Conservation (phyloP, 1,140 invertebrate species). For the Pseudomyrmex sp. region DNA sequence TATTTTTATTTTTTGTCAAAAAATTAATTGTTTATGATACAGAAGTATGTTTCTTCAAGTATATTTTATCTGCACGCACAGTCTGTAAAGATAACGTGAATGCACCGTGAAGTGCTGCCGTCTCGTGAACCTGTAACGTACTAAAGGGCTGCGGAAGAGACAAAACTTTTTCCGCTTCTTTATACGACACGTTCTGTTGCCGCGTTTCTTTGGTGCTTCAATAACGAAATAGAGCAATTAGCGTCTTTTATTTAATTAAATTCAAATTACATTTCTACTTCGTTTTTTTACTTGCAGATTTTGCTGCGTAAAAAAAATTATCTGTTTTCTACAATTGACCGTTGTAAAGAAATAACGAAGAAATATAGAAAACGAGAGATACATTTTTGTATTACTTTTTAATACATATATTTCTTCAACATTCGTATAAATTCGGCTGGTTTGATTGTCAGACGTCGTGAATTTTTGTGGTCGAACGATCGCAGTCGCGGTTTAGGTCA, state of each 20-base stretch:
- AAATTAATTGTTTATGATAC: background rate
- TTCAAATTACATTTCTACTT: slow-evolving; percentile 14
- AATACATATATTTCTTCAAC: background rate
- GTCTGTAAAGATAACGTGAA: background rate
- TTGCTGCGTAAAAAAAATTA: background rate
- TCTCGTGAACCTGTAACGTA: slow-evolving; percentile 59
- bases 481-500: slow-evolving; percentile 43
- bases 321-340: no score
- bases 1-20: background rate
- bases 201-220: slow-evolving; percentile 20
- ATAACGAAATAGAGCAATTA: slow-evolving; percentile 14
- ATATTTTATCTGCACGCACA: background rate
- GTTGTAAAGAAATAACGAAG: background rate
- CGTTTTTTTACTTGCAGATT: background rate
- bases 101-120: slow-evolving; percentile 72
- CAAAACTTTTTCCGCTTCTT: slow-evolving; percentile 68
- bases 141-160: slow-evolving; percentile 10
- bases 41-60: background rate
- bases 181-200: background rate
- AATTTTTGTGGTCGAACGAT: slow-evolving; percentile 35
- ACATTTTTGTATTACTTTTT: background rate
- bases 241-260: slow-evolving; percentile 15
- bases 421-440: background rate
- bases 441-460: background rate
- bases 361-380: background rate